These are phyloP conservation scores for Drosophila bunnanda DNA, from an alignment of 2,888 invertebrate species.

Conservation along the genomic window DNA sequence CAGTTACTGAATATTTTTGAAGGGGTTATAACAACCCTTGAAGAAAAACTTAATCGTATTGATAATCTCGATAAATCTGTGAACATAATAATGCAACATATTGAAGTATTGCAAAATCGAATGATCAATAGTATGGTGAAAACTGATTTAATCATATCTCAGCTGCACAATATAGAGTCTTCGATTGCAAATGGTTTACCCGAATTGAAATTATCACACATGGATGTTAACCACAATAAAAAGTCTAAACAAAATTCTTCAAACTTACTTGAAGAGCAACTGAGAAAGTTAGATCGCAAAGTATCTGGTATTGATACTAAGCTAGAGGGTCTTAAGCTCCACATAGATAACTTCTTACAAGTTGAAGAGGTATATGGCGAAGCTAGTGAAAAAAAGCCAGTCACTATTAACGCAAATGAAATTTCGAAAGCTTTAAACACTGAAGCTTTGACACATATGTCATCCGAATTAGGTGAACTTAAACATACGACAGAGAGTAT, in stretches of 20 bases:
- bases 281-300: conserved; percentile 92
- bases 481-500: conserved; percentile 91
- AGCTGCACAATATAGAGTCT: conserved; percentile 90
- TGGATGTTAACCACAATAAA: conserved; percentile 60
- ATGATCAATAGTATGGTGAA: conserved; percentile 93
- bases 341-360: conserved; percentile 92
- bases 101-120: conserved; percentile 92
- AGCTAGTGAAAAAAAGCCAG: conserved; percentile 94
- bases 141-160: conserved; percentile 92
- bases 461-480: conserved; percentile 92
- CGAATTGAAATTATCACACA: conserved; percentile 67
- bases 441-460: conserved; percentile 92
- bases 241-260: conserved; percentile 52
- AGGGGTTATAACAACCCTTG: conserved; percentile 94
- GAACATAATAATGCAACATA: conserved; percentile 93
- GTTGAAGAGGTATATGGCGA: conserved; percentile 94
- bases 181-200: conserved; percentile 88
- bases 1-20: conserved; percentile 95
- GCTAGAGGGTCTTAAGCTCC: conserved; percentile 91
- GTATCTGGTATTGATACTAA: conserved; percentile 93
- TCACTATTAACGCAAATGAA: conserved; percentile 92
- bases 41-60: conserved; percentile 94
- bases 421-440: conserved; percentile 93
- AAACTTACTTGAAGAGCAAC: conserved; percentile 86
- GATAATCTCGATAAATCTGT: conserved; percentile 95